Percentiles rank a stretch among this genome's conserved stretches.
Evolutionary conservation across 2,113 vertebrate species (phyloP).

Genomic region (Pseudorhombus dupliciocellatus): DNA sequence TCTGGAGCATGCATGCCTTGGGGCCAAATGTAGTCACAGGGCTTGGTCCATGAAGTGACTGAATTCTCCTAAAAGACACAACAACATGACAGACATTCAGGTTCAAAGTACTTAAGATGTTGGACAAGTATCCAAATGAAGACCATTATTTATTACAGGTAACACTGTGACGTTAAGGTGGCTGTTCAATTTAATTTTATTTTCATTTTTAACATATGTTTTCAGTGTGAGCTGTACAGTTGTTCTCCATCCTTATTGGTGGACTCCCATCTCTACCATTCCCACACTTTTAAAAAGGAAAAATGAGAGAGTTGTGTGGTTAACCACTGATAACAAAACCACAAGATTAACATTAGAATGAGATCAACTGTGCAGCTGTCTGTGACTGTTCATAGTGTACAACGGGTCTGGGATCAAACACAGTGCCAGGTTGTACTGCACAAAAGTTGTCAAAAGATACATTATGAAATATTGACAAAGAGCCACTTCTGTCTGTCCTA

Average conservation of each 20-base stretch:
- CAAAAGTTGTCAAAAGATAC: not conserved
- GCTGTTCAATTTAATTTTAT: too few species aligned
- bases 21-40: slow-evolving; percentile 98
- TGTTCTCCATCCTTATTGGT: not conserved
- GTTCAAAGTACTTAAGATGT: not conserved
- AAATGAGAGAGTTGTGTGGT: not conserved
- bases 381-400: not conserved
- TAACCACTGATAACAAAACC: too few species aligned
- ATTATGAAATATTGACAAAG: slow-evolving; percentile 18
- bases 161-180: not conserved
- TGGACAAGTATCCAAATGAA: not conserved
- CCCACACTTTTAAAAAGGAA: not conserved
- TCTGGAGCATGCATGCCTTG: slow-evolving; percentile 97
- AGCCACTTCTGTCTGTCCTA: slow-evolving; percentile 3
- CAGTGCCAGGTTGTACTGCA: not conserved
- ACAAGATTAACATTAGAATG: too few species aligned
- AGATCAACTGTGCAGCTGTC: too few species aligned
- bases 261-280: not conserved
- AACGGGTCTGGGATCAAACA: not conserved
- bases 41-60: slow-evolving; percentile 95
- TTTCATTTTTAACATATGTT: too few species aligned
- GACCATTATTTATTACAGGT: not conserved
- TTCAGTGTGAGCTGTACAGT: not conserved
- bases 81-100: not conserved
- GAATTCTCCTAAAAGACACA: slow-evolving; percentile 84